phyloP scores from a whole-genome alignment of 1,140 invertebrate species.

The Venturia canescens region DNA sequence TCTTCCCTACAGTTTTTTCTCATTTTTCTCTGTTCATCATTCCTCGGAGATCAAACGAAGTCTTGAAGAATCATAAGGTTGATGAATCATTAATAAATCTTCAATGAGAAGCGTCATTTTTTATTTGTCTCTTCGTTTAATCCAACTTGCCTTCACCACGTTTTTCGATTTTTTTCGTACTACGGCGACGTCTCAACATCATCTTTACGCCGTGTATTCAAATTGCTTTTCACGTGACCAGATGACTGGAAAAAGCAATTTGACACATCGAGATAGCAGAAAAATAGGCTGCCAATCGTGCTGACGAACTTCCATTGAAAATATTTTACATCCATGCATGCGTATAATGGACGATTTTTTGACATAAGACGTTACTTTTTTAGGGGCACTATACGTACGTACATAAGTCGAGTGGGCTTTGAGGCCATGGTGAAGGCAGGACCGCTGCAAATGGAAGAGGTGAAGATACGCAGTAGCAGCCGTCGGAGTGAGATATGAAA shows the following conservation, averaged over 20 bases:
- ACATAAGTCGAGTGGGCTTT: constrained; percentile 4
- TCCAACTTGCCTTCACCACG: neutral
- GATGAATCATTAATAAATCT: neutral
- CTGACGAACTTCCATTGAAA: too few relatives aligned
- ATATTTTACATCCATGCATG: neutral
- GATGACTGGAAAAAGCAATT: too few relatives aligned
- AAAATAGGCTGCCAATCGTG: too few relatives aligned
- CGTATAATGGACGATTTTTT: neutral
- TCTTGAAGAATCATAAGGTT: constrained; percentile 5
- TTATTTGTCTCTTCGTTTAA: neutral
- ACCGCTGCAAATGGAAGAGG: too few relatives aligned
- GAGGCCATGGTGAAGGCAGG: neutral
- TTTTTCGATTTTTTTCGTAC: neutral
- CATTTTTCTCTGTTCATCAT: neutral
- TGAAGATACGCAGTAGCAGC: constrained; percentile 1
- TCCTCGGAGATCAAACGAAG: too few relatives aligned
- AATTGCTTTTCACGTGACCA: too few relatives aligned
- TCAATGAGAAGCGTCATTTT: neutral
- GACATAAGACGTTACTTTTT: constrained; percentile 13
- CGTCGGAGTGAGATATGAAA: constrained; percentile 40
- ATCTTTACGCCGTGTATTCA: too few relatives aligned
- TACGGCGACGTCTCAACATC: neutral
- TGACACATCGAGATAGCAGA: too few relatives aligned
- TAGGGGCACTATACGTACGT: neutral
- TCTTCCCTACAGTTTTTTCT: neutral